Evolutionary conservation across 2,888 invertebrate genomes (phyloP), one percentile per base, ranked within the genome.

Genomic region (Busseola fusca): DNA sequence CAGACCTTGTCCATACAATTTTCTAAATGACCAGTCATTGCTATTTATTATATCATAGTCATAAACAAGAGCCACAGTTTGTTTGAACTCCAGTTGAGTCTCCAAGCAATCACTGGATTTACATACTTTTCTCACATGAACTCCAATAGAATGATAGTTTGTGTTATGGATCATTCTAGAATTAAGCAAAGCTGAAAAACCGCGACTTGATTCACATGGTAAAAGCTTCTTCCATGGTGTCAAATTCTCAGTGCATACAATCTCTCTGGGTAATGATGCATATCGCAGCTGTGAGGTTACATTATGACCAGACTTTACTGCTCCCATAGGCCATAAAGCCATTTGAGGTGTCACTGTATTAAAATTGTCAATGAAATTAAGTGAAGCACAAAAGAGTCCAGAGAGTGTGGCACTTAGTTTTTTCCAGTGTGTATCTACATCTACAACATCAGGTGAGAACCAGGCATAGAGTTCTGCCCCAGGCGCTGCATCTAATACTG

Each of bases 191-290:
- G 98, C 97, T 25, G 98, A 97, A 84, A 99, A 96, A 3, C 99
- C 99, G 87, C 97, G 96, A 91, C 97, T 97, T n/a, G 98, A 97
- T 92, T 98, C 98, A 94, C 99, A 99, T 0, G 99, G 99, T 60
- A 99, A 93, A 7, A 99, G 95, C 91, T 99, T 99, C 88, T 99
- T 99, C 98, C 99, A 99, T 0, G 99, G 99, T 21, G 99, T 99
- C 86, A 99, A 95, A 95, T 99, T 99, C 95, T 99, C 99, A 0
- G 99, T 99, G 90, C 99, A 99, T 6, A 99, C 99, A 86, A 98
- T 98, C 96, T 99, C 99, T 81, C 98, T 96, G 0, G 99, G 99
- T 76, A 99, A 92, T n/a, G 98, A 97, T 0, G 99, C 97, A 94
- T 99, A 99, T 86, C 98, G 94, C 59, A 97, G 91, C 85, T 92